Evolutionary conservation across 1,140 invertebrate species (phyloP).

Genomic region (Eciton burchellii): DNA sequence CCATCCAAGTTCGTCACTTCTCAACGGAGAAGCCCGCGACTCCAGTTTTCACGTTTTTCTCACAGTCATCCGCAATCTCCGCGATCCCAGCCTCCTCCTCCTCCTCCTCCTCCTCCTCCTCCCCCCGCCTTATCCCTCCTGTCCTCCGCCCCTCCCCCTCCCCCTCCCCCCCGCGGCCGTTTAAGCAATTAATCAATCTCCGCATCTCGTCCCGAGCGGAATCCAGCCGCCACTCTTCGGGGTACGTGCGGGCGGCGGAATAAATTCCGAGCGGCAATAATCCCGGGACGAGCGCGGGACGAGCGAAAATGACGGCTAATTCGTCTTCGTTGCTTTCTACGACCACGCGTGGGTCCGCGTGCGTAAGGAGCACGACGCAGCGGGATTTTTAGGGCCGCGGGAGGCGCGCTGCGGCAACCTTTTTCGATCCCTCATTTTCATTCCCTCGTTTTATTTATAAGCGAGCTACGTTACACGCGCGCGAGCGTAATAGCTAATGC

Average conservation of each 20-base stretch:
- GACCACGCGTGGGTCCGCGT: constrained; percentile 23
- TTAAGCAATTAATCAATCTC: too few species aligned
- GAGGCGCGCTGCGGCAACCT: constrained; percentile 28
- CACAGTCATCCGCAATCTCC: too few species aligned
- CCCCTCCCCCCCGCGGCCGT: too few species aligned
- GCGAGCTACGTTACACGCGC: background rate
- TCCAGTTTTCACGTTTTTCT: too few species aligned
- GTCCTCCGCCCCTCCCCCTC: too few species aligned
- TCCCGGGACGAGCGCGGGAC: constrained; percentile 2
- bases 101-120: too few species aligned
- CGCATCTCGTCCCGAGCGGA: background rate
- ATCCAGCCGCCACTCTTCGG: background rate
- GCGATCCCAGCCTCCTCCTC: too few species aligned
- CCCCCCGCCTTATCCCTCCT: too few species aligned
- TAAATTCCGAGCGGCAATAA: constrained; percentile 1
- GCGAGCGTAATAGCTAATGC: constrained; percentile 30
- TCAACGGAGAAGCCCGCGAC: too few species aligned
- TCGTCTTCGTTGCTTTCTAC: constrained; percentile 44
- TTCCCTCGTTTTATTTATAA: constrained; percentile 58
- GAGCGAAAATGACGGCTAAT: constrained; percentile 33
- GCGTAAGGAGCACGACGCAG: background rate
- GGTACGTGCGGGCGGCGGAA: background rate
- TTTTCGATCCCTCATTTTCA: constrained; percentile 56
- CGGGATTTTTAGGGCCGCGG: constrained; percentile 19
- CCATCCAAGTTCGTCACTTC: too few species aligned